Evolutionary conservation across 2,113 vertebrate species (phyloP).

Genomic region (Tetraodon nigroviridis): DNA sequence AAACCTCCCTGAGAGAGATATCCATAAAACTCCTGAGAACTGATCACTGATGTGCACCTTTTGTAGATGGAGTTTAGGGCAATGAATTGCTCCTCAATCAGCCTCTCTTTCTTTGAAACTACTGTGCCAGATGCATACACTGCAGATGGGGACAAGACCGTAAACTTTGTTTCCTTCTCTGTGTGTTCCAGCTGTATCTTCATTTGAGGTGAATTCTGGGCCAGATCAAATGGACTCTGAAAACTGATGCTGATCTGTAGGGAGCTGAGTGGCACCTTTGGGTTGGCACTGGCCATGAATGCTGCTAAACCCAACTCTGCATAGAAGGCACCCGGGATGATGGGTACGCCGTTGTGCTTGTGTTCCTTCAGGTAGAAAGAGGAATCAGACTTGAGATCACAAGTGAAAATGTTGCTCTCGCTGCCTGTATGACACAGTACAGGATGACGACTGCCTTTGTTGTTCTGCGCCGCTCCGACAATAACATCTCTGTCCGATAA

Average conservation of each 20-base stretch:
- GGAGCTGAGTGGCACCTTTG: slow-evolving; percentile 70
- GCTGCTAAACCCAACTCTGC: slow-evolving; percentile 79
- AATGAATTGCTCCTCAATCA: slow-evolving; percentile 71
- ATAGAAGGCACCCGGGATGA: slow-evolving; percentile 81
- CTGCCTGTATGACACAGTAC: slow-evolving; percentile 65
- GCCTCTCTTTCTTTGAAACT: slow-evolving; percentile 35
- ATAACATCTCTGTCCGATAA: slow-evolving; percentile 59
- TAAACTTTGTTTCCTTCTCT: slow-evolving; percentile 63
- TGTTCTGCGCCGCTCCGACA: slow-evolving; percentile 57
- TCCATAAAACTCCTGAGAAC: slow-evolving; percentile 71
- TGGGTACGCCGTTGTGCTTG: slow-evolving; percentile 71
- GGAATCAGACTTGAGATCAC: slow-evolving; percentile 62
- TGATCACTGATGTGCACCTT: slow-evolving; percentile 73
- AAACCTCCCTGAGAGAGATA: slow-evolving; percentile 73
- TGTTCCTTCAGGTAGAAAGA: slow-evolving; percentile 75
- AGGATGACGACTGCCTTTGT: slow-evolving; percentile 62
- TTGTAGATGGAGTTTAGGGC: slow-evolving; percentile 67
- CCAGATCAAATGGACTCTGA: slow-evolving; percentile 73
- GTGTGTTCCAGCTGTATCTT: slow-evolving; percentile 67
- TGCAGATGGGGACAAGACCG: slow-evolving; percentile 65
- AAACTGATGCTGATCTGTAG: slow-evolving; percentile 75
- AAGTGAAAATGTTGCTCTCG: slow-evolving; percentile 64
- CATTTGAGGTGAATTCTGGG: slow-evolving; percentile 66
- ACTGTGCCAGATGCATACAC: slow-evolving; percentile 77
- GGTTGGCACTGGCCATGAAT: slow-evolving; percentile 65